These are phyloP conservation scores for Bergia puertoricense DNA, from an alignment of 92 coral and sea anemone species.

Conservation along the genomic window DNA sequence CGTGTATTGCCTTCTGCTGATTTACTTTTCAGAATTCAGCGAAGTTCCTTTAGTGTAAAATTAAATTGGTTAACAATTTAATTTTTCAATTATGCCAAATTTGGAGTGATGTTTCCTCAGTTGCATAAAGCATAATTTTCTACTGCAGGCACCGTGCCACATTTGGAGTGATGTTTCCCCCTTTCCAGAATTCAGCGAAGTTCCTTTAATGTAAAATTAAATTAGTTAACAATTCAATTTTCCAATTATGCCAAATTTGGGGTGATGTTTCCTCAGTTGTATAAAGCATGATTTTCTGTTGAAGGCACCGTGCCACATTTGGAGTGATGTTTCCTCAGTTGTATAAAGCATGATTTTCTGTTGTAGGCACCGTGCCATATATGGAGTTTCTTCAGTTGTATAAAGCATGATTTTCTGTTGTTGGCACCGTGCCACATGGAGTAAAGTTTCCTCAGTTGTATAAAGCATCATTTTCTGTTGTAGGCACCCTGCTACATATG, in stretches of 20 bases:
- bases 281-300: neutral
- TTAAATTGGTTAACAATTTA: too few species aligned
- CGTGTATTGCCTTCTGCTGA: too few species aligned
- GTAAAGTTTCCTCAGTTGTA: neutral
- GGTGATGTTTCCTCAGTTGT: too few species aligned
- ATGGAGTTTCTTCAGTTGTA: neutral
- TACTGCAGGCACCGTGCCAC: neutral
- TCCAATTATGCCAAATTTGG: neutral
- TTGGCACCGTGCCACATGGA: neutral
- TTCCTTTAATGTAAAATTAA: too few species aligned
- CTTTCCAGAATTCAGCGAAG: too few species aligned
- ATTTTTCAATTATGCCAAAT: neutral
- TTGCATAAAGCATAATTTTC: neutral
- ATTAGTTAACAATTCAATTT: too few species aligned
- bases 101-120: too few species aligned
- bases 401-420: too few species aligned
- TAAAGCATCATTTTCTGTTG: neutral
- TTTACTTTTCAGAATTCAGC: too few species aligned
- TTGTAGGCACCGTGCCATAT: slow-evolving; percentile 58
- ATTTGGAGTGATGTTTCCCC: neutral
- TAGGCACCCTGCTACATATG: slow-evolving; percentile 57
- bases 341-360: neutral
- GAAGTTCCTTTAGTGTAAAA: too few species aligned
- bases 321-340: neutral
- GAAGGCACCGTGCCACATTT: neutral